Evolutionary conservation across 2,888 invertebrate species (phyloP), one percentile per base, ranked within the genome.

Genomic region (Pseudococcus viburni): DNA sequence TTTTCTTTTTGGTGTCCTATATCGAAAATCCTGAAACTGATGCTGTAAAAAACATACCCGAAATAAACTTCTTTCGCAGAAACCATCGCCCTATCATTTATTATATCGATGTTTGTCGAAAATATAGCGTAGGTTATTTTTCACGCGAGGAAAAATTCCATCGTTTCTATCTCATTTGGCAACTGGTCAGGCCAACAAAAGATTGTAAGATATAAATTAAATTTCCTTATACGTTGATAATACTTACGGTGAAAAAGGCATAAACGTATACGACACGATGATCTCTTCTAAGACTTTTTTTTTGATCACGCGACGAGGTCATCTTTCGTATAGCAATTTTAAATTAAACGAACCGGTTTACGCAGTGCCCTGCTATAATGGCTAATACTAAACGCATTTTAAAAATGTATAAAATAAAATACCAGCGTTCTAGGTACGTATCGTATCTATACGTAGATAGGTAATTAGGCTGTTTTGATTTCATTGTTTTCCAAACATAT

Each of bases 261-360:
- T 33, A 22, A 42, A 26, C 22, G 22, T 59, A 64, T 19, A 22
- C 12, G 12, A 22, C 19, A 9, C 64, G 64, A 64, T 64, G 22
- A 64, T 22, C 26, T 46, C 39, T 46, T 33, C 6, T 83, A 46
- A 42, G 15, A 42, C 42, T 42, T 42, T 9, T 83, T 80, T 83
- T 83, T 83, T 83, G 80, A 46, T 83, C 46, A 83, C 80, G 80
- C 80, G 80, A 83, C 80, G 80, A 83, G 80, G 46, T 83, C 42
- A 83, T 46, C 42, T 64, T 64, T 64, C 64, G 64, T 59, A 59
- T n/a, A 64, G 8, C 22, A 64, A 64, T 64, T 64, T 77, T 77
- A 46, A 83, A 83, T 46, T 46, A 46, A 19, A 42, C 46, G 39
- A 83, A 83, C 80, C 80, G 80, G 80, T 83, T 83, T 83, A 64